Evolutionary conservation across 2,888 invertebrate genomes (phyloP), one percentile per base, ranked within the genome.

Genomic region (Agrotis puta): DNA sequence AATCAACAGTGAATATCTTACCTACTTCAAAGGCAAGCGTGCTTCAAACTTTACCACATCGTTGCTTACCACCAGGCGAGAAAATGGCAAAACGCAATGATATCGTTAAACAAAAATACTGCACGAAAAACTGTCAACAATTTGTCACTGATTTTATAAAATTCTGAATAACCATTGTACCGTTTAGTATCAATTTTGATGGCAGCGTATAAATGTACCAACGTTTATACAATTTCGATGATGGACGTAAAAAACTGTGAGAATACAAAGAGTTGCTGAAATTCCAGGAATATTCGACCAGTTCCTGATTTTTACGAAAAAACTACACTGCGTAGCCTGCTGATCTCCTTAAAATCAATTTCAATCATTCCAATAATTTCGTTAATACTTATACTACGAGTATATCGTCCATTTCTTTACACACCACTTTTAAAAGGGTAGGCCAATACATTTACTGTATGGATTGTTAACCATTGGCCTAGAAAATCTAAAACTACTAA

Each of bases 401-500:
- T 22, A 14, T 4, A 9, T 5, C 13, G 24, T 16, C 3, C 2
- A 57, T 27, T 57, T 45, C 64, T 57, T 11, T 56, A 18, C 9
- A 43, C 3, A 22, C 14, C 9, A n/a, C 45, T 7, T n/a, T 58
- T 13, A 13, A 18, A 53, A 68, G 0, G 4, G 16, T 33, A 33
- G 22, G 5, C 45, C 20, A 59, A n/a, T 27, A 13, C 14, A 13
- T 47, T 50, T 2, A 24, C 39, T 20, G 43, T 1, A 18, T 47
- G 22, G 2, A 53, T n/a, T 47, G 27, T 13, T 54, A 48, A 48
- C n/a, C n/a, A 24, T 43, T 54, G 43, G 3, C 39, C 20, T 47
- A 51, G 24, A 57, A 50, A 57, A 47, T 39, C 24, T 16, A 27
- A 48, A 63, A 33, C 58, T 50, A 64, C 48, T 70, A 22, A 76